A percentile compares a stretch with the other conserved stretches of the same genome.
phyloP scores from a whole-genome alignment of 2,797 vertebrate genomes.

The Melanotaenia nigrans region DNA sequence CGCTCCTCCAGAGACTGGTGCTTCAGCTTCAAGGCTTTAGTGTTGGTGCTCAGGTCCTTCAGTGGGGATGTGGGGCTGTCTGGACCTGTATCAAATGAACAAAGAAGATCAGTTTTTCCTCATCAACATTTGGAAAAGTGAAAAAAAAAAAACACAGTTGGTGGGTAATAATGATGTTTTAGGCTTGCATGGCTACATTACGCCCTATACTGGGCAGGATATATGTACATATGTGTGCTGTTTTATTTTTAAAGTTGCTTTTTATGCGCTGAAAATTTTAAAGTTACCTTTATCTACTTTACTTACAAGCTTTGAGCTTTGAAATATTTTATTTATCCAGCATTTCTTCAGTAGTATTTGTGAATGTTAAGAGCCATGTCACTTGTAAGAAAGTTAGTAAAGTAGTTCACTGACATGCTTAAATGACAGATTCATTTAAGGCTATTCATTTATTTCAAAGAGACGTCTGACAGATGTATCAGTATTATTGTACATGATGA shows the following conservation, averaged over 20 bases:
- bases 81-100: conserved; percentile 79
- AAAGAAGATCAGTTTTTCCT: conserved; percentile 8
- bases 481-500: too few species aligned
- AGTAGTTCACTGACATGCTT: fast-evolving
- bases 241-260: neutral
- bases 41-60: conserved; percentile 86
- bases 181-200: neutral
- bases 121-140: conserved; percentile 3
- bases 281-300: neutral
- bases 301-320: neutral
- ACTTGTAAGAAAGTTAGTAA: neutral
- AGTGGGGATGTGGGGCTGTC: conserved; percentile 85
- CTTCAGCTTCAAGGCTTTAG: conserved; percentile 85
- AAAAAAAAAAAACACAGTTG: neutral
- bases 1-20: conserved; percentile 88
- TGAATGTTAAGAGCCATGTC: neutral
- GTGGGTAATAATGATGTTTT: neutral
- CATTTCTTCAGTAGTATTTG: neutral
- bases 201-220: neutral
- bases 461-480: too few species aligned
- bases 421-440: neutral
- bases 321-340: neutral
- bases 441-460: too few species aligned
- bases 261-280: neutral
- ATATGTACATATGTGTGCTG: neutral